These are phyloP conservation scores for Tiliacea citrago DNA, from an alignment of 2,888 invertebrate species.

Conservation along the genomic window DNA sequence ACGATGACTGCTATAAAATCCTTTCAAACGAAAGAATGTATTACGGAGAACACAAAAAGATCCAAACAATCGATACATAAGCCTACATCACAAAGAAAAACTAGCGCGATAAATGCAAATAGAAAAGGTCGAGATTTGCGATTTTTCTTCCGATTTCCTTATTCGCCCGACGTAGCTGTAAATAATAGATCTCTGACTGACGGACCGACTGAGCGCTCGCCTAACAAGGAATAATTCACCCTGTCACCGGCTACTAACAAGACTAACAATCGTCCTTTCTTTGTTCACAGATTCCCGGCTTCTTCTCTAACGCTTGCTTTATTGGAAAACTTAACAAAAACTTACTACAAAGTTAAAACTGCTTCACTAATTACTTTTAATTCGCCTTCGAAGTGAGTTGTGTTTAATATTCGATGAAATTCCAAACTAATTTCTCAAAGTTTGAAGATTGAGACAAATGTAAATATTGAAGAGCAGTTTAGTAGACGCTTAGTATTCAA, in stretches of 20 bases:
- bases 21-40: constrained; percentile 42
- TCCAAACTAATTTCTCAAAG: constrained; percentile 56
- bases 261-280: constrained; percentile 85
- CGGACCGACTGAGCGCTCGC: constrained; percentile 38
- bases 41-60: constrained; percentile 49
- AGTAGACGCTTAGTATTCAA: constrained; percentile 64
- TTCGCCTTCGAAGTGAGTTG: constrained; percentile 49
- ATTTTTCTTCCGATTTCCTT: constrained; percentile 59
- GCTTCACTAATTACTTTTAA: constrained; percentile 59
- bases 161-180: constrained; percentile 43
- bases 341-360: constrained; percentile 65
- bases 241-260: constrained; percentile 78
- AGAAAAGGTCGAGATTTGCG: constrained; percentile 54
- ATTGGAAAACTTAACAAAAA: constrained; percentile 74
- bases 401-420: constrained; percentile 65
- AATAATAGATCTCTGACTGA: constrained; percentile 56
- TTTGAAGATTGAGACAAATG: constrained; percentile 61
- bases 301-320: constrained; percentile 74
- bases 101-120: constrained; percentile 55
- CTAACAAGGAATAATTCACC: constrained; percentile 78
- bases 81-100: constrained; percentile 43
- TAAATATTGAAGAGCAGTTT: constrained; percentile 57
- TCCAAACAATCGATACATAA: constrained; percentile 54
- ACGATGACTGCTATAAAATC: constrained; percentile 44
- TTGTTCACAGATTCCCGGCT: constrained; percentile 86